Percentiles rank a stretch among this genome's conserved stretches.
Evolutionary conservation across 53 echinoderm and acorn worm genomes (phyloP).

Genomic region (Holothuria scabra): DNA sequence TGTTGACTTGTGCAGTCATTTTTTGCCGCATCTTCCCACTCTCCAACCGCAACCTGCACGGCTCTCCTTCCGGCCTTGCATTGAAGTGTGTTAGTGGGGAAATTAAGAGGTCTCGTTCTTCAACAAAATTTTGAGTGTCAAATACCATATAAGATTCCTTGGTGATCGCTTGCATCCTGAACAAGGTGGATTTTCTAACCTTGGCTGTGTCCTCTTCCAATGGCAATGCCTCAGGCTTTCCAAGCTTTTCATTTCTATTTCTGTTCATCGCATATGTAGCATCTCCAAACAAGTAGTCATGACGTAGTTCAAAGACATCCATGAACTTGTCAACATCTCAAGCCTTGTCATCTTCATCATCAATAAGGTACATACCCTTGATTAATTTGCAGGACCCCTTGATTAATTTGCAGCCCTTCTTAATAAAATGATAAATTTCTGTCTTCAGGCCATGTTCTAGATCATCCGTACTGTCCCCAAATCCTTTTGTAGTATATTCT

Average conservation of each 20-base stretch:
- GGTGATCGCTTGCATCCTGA: constrained; percentile 31
- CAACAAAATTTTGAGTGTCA: constrained; percentile 48
- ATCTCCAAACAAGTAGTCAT: constrained; percentile 68
- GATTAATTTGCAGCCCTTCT: constrained; percentile 48
- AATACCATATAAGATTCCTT: constrained; percentile 35
- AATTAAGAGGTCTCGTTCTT: constrained; percentile 51
- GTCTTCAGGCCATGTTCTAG: constrained; percentile 72
- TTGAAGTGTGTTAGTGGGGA: constrained; percentile 67
- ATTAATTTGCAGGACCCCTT: too few species aligned
- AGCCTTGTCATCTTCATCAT: constrained; percentile 57
- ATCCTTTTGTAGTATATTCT: neutral
- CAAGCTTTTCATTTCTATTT: constrained; percentile 51
- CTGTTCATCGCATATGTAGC: constrained; percentile 64
- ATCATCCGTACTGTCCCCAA: neutral
- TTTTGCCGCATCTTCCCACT: constrained; percentile 46
- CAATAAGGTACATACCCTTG: constrained; percentile 53
- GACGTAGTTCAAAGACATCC: constrained; percentile 58
- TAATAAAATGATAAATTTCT: constrained; percentile 59
- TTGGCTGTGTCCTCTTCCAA: constrained; percentile 64
- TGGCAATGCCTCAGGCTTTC: constrained; percentile 65
- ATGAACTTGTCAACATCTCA: constrained; percentile 72
- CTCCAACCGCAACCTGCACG: constrained; percentile 44
- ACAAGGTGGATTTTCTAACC: constrained; percentile 53
- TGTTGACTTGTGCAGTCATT: constrained; percentile 28
- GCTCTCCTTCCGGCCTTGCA: constrained; percentile 62